Evolutionary conservation across 2,888 invertebrate species (phyloP).

Genomic region (Ferdinandea cuprea): DNA sequence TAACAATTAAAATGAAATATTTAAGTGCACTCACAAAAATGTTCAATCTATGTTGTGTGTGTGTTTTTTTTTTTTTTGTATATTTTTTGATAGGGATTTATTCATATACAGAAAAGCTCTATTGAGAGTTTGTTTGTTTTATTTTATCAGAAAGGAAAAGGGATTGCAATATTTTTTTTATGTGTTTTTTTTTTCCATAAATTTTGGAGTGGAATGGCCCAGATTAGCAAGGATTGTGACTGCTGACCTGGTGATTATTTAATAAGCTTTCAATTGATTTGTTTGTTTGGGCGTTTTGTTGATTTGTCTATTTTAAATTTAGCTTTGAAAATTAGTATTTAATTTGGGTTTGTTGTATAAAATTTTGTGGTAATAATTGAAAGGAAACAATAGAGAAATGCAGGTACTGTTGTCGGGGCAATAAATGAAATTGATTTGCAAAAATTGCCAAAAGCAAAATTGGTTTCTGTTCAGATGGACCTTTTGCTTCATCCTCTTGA

Average conservation of each 20-base stretch:
- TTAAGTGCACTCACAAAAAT: constrained; percentile 52
- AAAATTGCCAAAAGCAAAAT: no score
- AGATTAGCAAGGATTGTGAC: constrained; percentile 39
- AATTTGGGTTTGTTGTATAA: no score
- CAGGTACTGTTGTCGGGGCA: no score
- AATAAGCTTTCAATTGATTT: constrained; percentile 54
- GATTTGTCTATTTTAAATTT: constrained; percentile 14
- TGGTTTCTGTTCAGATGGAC: no score
- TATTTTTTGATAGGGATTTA: no score
- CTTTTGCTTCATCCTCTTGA: no score
- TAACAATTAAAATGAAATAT: constrained; percentile 74
- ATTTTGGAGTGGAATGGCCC: constrained; percentile 49
- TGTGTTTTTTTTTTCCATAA: constrained; percentile 53
- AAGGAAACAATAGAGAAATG: no score
- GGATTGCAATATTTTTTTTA: constrained; percentile 15
- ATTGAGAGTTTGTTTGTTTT: background rate
- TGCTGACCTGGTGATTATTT: constrained; percentile 60
- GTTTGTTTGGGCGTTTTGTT: constrained; percentile 14
- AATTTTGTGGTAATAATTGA: no score
- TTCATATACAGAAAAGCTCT: constrained; percentile 8
- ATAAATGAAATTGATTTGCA: no score
- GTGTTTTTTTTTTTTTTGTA: background rate
- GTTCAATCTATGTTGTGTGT: constrained; percentile 34
- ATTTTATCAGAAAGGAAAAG: background rate
- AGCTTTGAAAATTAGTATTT: no score